Percentiles rank a stretch among this genome's conserved stretches.
Evolutionary conservation across 2,113 vertebrate genomes (phyloP).

Genomic region (Scatophagus argus): DNA sequence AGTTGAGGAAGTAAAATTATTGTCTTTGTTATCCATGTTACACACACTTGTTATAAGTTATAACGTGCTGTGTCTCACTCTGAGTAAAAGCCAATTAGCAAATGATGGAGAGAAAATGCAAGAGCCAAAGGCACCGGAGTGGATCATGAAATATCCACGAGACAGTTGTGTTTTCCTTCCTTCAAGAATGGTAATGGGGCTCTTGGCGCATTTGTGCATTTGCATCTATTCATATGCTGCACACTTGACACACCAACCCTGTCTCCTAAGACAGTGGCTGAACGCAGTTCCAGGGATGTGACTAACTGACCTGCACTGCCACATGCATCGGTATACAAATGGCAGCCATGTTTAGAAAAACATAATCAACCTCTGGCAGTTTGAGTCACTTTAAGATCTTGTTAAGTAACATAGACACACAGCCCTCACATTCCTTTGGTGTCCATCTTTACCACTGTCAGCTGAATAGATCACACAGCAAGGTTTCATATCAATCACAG

Average conservation of each 20-base stretch:
- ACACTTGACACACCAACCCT: slow-evolving; percentile 29
- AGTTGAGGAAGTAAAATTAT: slow-evolving; percentile 11
- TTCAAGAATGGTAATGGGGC: slow-evolving; percentile 36
- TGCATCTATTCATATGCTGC: slow-evolving; percentile 28
- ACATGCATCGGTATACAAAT: slow-evolving; percentile 50
- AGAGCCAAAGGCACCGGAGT: slow-evolving; percentile 45
- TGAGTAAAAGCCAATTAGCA: slow-evolving; percentile 73
- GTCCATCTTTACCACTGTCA: slow-evolving; percentile 58
- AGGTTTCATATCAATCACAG: slow-evolving; percentile 77
- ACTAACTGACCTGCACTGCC: slow-evolving; percentile 53
- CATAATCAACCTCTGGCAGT: slow-evolving; percentile 60
- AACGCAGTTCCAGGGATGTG: slow-evolving; percentile 23
- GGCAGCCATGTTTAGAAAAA: slow-evolving; percentile 33
- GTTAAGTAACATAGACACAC: slow-evolving; percentile 19
- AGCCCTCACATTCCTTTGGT: slow-evolving; percentile 52
- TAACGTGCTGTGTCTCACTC: slow-evolving; percentile 38
- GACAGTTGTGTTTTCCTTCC: slow-evolving; percentile 47
- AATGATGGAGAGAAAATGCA: slow-evolving; percentile 59
- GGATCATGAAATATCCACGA: slow-evolving; percentile 61
- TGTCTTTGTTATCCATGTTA: slow-evolving; percentile 16
- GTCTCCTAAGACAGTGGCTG: slow-evolving; percentile 19
- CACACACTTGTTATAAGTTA: slow-evolving; percentile 39
- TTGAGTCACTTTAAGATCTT: slow-evolving; percentile 44
- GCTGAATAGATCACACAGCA: slow-evolving; percentile 68
- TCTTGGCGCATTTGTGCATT: slow-evolving; percentile 28